Evolutionary conservation across 2,797 vertebrate genomes (phyloP).

Genomic region (Sciaenops ocellatus): DNA sequence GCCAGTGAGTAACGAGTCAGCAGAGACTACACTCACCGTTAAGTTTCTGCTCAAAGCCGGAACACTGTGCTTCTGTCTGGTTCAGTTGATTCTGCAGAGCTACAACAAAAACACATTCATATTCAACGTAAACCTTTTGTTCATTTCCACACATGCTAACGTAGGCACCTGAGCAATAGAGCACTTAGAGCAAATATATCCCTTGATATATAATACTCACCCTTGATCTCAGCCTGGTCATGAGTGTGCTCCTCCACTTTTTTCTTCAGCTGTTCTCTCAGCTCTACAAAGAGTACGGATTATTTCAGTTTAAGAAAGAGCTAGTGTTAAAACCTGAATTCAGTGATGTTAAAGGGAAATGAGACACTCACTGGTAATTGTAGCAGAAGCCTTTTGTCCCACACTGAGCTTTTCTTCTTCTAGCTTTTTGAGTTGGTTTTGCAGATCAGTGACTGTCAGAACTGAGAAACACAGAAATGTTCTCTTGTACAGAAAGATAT

Average conservation of each 20-base stretch:
- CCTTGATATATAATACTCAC: too few species aligned
- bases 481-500: not conserved
- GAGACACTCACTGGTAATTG: slow-evolving; percentile 36
- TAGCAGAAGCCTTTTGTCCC: not conserved
- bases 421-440: slow-evolving; percentile 38
- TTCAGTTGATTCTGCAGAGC: slow-evolving; percentile 54
- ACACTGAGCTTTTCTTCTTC: not conserved
- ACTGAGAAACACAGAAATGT: slow-evolving; percentile 40
- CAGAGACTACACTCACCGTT: slow-evolving; percentile 33
- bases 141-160: too few species aligned
- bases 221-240: too few species aligned
- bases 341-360: not conserved
- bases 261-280: slow-evolving; percentile 9
- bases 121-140: too few species aligned
- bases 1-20: too few species aligned
- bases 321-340: not conserved
- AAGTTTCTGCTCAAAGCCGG: not conserved
- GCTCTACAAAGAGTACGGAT: slow-evolving; percentile 32
- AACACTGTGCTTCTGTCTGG: slow-evolving; percentile 41
- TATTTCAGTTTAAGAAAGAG: not conserved
- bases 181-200: too few species aligned
- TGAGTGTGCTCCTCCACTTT: too few species aligned
- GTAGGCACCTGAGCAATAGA: too few species aligned
- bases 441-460: slow-evolving; percentile 39
- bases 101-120: slow-evolving; percentile 1